These are phyloP conservation scores for Machimus atricapillus DNA, from an alignment of 2,888 invertebrate genomes.

Conservation along the genomic window DNA sequence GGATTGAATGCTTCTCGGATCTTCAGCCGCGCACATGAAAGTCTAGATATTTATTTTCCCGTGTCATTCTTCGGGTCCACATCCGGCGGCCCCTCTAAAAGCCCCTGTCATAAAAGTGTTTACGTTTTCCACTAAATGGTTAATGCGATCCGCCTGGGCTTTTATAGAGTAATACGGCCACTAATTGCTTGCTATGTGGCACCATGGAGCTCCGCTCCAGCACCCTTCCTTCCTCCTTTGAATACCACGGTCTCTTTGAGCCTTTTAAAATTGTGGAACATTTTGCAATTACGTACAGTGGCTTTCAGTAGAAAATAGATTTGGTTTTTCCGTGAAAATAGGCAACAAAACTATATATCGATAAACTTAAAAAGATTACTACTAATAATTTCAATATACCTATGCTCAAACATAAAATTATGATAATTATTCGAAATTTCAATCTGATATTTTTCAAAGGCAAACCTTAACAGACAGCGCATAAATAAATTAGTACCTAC, in stretches of 20 bases:
- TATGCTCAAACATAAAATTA: no score
- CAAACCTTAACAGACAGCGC: no score
- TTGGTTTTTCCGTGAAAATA: no score
- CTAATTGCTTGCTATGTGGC: not conserved
- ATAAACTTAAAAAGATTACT: no score
- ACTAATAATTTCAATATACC: no score
- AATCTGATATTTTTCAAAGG: no score
- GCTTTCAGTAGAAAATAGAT: not conserved
- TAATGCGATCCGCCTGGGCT: not conserved
- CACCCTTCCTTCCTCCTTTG: not conserved
- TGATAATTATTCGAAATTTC: no score
- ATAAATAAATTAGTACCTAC: no score
- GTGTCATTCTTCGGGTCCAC: not conserved
- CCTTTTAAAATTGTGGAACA: not conserved
- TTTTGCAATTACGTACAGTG: not conserved
- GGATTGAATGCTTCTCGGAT: not conserved
- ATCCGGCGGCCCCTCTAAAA: not conserved
- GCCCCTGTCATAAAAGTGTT: not conserved
- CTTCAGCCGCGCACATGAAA: not conserved
- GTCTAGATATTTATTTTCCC: not conserved
- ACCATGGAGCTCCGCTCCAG: not conserved
- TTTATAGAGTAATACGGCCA: not conserved
- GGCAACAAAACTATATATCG: no score
- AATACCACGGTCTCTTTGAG: not conserved
- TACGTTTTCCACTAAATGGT: not conserved